A percentile compares a stretch with the other conserved stretches of the same genome.
Conservation (phyloP, 2,888 invertebrate genomes). For the Drosophila anomelani region DNA sequence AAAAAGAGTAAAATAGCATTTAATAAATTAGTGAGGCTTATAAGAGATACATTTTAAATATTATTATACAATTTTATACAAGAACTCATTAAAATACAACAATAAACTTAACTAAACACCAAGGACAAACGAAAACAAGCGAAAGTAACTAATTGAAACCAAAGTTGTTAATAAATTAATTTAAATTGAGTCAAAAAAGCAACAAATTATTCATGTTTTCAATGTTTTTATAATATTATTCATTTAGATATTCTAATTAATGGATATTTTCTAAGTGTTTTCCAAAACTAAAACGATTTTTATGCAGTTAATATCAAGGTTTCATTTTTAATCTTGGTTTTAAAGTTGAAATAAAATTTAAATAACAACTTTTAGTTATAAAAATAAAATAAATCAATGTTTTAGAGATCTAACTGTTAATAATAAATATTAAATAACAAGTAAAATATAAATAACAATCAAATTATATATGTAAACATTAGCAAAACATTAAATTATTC, state of each 20-base stretch:
- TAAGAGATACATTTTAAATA: background rate
- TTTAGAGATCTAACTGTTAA: background rate
- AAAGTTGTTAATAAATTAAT: background rate
- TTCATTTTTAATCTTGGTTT: too few relatives aligned
- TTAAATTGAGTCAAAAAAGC: background rate
- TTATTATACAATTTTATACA: background rate
- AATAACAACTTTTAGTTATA: background rate
- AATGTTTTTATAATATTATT: background rate
- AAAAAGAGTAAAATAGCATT: slow-evolving; percentile 5
- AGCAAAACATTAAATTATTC: background rate
- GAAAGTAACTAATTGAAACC: background rate
- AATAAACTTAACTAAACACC: background rate
- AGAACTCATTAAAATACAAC: background rate
- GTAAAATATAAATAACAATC: background rate
- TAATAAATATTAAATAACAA: background rate
- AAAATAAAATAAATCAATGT: background rate
- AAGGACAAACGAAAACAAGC: background rate
- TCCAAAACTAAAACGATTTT: background rate
- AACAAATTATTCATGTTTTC: background rate
- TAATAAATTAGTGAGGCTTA: slow-evolving; percentile 3
- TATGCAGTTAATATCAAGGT: background rate
- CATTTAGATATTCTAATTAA: background rate
- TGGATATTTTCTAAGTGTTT: background rate
- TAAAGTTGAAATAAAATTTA: background rate
- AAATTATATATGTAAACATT: background rate